Base-by-base conservation (phyloP, 2,888 invertebrate genomes). In the Coremacera marginata region DNA sequence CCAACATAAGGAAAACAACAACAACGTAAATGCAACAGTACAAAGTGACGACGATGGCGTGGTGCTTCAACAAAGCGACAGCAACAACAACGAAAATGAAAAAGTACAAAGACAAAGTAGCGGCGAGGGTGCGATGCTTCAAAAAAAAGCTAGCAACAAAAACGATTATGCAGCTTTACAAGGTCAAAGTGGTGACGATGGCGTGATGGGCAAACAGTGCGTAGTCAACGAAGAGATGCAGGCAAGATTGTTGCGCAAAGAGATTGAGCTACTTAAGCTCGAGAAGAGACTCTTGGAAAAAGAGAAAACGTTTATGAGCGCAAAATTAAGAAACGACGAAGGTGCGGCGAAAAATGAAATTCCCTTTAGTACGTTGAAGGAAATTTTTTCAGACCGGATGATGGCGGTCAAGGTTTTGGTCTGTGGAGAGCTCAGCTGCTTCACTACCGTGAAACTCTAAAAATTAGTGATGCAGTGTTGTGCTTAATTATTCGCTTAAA, bases 351-450 rank as follows among this genome's bases (percentile, higher is more conserved):
- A 5, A 14, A 52, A 52, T 16, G 16, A 11, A 70, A 25, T 70
- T 22, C 52, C 70, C 0, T 73, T 73, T n/a, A 44, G 62, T 16
- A 62, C 73, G 2, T 8, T 73, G 5, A 62, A 63, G 22, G 62
- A 51, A 7, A 22, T 73, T 11, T 62, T 73, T 16, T 49, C 73
- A 3, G 51, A 49, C 3, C 65, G n/a, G n/a, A 73, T 52, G 63
- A 63, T 44, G 73, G 73, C 7, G 73, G 73, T 8, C 27, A 65
- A 14, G 73, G 73, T 22, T 73, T 73, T 22, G 52, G 19, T 34
- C n/a, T 16, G 8, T 73, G 73, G 73, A 19, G 11, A 5, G 31
- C 27, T 19, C 73, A 65, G 11, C 3, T 51, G 34, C 31, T 49
- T 25, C 73, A 73, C 16, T 73, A 27, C 14, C 49, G 73, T 16